These are phyloP conservation scores for Sylvicola cinctus DNA, from an alignment of 2,888 invertebrate species.

Conservation along the genomic window DNA sequence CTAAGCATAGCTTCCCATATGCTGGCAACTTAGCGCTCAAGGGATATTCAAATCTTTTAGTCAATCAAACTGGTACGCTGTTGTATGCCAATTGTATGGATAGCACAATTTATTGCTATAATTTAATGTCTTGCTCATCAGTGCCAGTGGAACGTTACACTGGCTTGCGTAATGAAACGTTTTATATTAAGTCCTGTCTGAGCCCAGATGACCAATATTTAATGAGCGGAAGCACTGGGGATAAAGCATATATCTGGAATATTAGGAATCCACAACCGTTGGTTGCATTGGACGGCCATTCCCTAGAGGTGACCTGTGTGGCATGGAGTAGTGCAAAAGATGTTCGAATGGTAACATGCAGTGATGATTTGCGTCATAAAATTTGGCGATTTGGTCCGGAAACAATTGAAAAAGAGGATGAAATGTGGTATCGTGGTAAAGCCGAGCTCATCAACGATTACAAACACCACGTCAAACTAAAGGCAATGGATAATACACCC, in stretches of 20 bases:
- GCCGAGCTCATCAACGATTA: slow-evolving; percentile 25
- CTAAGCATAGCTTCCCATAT: slow-evolving; percentile 53
- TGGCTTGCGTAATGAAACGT: slow-evolving; percentile 61
- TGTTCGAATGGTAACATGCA: slow-evolving; percentile 52
- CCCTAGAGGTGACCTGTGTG: slow-evolving; percentile 72
- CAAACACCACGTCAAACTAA: slow-evolving; percentile 6
- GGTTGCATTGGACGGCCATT: slow-evolving; percentile 50
- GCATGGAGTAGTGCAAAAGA: slow-evolving; percentile 48
- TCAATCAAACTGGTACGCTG: slow-evolving; percentile 44
- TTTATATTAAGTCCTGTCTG: slow-evolving; percentile 66
- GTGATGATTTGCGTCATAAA: slow-evolving; percentile 61
- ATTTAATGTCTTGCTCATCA: slow-evolving; percentile 44
- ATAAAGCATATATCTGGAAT: slow-evolving; percentile 73
- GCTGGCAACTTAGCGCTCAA: slow-evolving; percentile 44
- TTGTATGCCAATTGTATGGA: slow-evolving; percentile 79
- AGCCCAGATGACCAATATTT: slow-evolving; percentile 65
- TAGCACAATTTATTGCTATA: slow-evolving; percentile 67
- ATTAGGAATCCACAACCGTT: slow-evolving; percentile 41
- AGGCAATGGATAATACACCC: slow-evolving; percentile 27
- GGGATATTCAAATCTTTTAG: slow-evolving; percentile 57
- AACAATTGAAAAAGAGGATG: slow-evolving; percentile 19
- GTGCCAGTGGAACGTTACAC: slow-evolving; percentile 41
- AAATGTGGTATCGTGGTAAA: slow-evolving; percentile 25
- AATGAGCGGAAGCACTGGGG: slow-evolving; percentile 75
- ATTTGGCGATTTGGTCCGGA: slow-evolving; percentile 50